phyloP scores from a whole-genome alignment of 2,113 vertebrate species.

The Monopterus albus region DNA sequence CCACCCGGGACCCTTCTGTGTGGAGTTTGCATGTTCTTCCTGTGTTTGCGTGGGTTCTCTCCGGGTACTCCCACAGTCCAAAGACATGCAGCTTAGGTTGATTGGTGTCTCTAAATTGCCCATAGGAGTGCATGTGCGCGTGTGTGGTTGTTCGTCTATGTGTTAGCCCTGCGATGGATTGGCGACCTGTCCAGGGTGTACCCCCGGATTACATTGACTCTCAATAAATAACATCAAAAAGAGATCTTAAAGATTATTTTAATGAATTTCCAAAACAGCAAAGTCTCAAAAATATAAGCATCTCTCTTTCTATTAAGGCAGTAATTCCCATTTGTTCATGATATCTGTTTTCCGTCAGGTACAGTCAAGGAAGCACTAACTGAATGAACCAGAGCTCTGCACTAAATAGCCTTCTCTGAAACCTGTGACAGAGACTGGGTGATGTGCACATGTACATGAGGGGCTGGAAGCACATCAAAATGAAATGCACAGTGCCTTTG shows the following conservation, averaged over 20 bases:
- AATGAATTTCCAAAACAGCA: slow-evolving; percentile 58
- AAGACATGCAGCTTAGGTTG: too few relatives aligned
- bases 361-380: slow-evolving; percentile 25
- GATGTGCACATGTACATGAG: slow-evolving; percentile 19
- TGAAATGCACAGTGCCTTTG: slow-evolving; percentile 21
- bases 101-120: too few relatives aligned
- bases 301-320: slow-evolving; percentile 62
- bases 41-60: too few relatives aligned
- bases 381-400: slow-evolving; percentile 25
- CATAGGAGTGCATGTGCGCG: too few relatives aligned
- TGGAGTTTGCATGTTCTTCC: too few relatives aligned
- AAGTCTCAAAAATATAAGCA: slow-evolving; percentile 65
- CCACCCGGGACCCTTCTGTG: too few relatives aligned
- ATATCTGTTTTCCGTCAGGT: slow-evolving; percentile 28
- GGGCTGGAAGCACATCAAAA: slow-evolving; percentile 22
- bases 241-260: slow-evolving; percentile 53
- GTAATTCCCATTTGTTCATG: slow-evolving; percentile 46
- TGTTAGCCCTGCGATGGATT: too few relatives aligned
- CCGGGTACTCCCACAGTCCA: too few relatives aligned
- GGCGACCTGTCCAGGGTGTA: too few relatives aligned
- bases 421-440: slow-evolving; percentile 3
- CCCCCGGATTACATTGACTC: too few relatives aligned
- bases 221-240: slow-evolving; percentile 48
- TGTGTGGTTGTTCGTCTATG: too few relatives aligned
- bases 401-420: neutral